Conservation (phyloP, 2,888 invertebrate species). For the Eumacrocentrus americanus region DNA sequence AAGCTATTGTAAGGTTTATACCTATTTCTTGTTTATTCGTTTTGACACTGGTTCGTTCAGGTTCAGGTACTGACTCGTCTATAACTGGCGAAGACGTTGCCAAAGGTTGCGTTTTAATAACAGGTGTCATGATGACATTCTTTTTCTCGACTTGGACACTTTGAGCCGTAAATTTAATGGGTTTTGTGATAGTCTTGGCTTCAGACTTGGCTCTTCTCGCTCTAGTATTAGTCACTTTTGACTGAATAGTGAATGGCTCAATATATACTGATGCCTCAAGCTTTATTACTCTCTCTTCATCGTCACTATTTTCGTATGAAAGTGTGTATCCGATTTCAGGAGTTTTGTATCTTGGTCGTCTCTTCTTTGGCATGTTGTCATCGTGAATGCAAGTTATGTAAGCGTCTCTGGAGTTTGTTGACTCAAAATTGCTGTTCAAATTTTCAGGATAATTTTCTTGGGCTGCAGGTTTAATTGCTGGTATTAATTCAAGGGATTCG, state of each 20-base stretch:
- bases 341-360: constrained; percentile 31
- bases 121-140: constrained; percentile 12
- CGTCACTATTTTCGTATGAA: constrained; percentile 8
- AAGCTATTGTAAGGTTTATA: too few relatives aligned
- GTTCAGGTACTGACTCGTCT: too few relatives aligned
- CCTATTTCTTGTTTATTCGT: constrained; percentile 16
- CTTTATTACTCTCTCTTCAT: background rate
- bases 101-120: constrained; percentile 40
- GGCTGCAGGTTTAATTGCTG: constrained; percentile 43
- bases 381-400: background rate
- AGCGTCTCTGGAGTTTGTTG: background rate
- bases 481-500: constrained; percentile 52
- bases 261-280: background rate
- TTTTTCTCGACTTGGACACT: background rate
- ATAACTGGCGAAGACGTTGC: constrained; percentile 51
- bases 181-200: constrained; percentile 9
- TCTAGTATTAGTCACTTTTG: constrained; percentile 8
- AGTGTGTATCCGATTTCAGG: background rate
- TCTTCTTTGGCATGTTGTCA: constrained; percentile 13
- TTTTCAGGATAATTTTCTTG: constrained; percentile 26
- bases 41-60: constrained; percentile 6
- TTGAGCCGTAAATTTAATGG: background rate
- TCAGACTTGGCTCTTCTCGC: constrained; percentile 3
- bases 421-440: background rate
- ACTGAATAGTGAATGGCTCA: constrained; percentile 11